A percentile compares a stretch with the other conserved stretches of the same genome.
Evolutionary conservation across 2,888 invertebrate species (phyloP).

Genomic region (Orthosia incerta): DNA sequence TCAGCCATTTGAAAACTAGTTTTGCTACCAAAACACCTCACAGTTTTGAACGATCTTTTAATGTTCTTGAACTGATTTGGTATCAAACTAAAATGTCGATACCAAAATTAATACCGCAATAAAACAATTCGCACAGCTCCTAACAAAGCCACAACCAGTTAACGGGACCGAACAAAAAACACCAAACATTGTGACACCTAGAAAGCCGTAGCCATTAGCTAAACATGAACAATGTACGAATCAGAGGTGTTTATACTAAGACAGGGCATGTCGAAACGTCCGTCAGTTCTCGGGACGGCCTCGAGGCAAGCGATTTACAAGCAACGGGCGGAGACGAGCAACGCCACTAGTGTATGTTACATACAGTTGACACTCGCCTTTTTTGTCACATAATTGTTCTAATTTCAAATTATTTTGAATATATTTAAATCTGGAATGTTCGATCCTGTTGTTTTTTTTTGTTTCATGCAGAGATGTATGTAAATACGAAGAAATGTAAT

Average conservation of each 20-base stretch:
- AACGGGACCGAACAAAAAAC: constrained; percentile 58
- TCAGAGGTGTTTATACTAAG: constrained; percentile 83
- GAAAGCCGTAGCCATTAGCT: constrained; percentile 80
- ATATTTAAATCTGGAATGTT: constrained; percentile 34
- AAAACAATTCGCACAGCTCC: constrained; percentile 40
- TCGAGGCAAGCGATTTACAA: constrained; percentile 75
- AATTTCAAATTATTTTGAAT: constrained; percentile 57
- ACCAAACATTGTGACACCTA: constrained; percentile 71
- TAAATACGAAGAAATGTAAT: constrained; percentile 50
- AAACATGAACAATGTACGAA: constrained; percentile 81
- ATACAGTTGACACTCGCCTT: constrained; percentile 52
- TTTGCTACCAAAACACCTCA: constrained; percentile 3
- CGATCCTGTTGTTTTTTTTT: constrained; percentile 3
- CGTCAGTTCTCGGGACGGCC: constrained; percentile 75
- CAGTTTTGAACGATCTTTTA: background rate
- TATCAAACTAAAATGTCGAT: constrained; percentile 12
- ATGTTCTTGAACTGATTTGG: constrained; percentile 1
- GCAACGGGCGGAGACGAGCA: constrained; percentile 72
- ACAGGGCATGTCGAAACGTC: constrained; percentile 84
- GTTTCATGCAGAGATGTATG: constrained; percentile 25
- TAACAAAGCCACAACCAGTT: constrained; percentile 46
- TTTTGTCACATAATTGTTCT: constrained; percentile 62
- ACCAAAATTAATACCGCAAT: constrained; percentile 26
- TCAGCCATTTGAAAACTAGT: background rate
- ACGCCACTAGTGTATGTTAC: constrained; percentile 60